Evolutionary conservation across 2,113 vertebrate genomes (phyloP), one percentile per base, ranked within the genome.

Genomic region (Passer montanus): DNA sequence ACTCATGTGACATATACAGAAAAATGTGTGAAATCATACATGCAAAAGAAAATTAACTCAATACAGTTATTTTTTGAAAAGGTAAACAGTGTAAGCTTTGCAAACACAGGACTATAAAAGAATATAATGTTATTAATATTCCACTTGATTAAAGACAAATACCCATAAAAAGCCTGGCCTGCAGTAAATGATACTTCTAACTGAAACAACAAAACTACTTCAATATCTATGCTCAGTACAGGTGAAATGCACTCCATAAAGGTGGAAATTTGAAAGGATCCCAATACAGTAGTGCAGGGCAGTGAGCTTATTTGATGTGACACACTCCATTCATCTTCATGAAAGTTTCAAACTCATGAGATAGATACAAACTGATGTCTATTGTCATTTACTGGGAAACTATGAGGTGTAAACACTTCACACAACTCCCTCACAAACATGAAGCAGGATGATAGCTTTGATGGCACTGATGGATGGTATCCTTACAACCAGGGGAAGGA

Each of bases 261-360:
- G 27, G 22, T 20, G 2, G 52, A 90, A 15, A 44, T 63, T 73
- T 47, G 76, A 64, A 86, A 78, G n/a, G 44, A 78, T 92, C 92
- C 68, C 7, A 3, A 20, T 27, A 78, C 64, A 58, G 72, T 21
- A 78, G 56, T 56, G 85, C 60, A 95, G 49, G 68, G 39, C 75
- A 70, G 23, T 69, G 67, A 87, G 78, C 28, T 95, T 92, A 95
- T 95, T 95, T 94, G 87, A 80, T 87, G 58, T 94, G 91, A 95
- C 87, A 95, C 35, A 41, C 19, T 93, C 91, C 89, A 96, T 95
- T 94, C 87, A 86, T 97, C 93, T 97, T 96, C 91, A 90, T 95
- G 85, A 95, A 94, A 94, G 78, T 94, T 95, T 95, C 78, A 91
- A 93, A 93, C 82, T 94, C 89, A 67, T n/a, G 59, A 94, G 75